Conservation (phyloP, 1,140 invertebrate species). For the Meloidogyne exigua region DNA sequence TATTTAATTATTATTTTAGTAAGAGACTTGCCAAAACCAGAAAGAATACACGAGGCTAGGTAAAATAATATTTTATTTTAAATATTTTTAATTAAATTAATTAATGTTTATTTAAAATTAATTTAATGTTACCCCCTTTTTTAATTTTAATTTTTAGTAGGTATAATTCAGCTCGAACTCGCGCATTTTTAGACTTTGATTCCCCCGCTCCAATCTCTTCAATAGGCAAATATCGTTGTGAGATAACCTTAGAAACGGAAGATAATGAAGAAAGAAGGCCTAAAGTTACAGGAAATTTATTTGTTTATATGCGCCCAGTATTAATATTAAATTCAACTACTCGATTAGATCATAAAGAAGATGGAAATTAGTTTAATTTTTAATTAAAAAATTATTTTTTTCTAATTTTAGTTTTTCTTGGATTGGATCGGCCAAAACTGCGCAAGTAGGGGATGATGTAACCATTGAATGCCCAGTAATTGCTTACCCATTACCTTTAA, state of each 20-base stretch:
- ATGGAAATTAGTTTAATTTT: not conserved
- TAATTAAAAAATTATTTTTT: not conserved
- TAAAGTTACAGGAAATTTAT: conserved; percentile 25
- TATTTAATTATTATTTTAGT: not conserved
- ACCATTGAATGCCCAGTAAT: conserved; percentile 17
- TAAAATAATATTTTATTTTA: not conserved
- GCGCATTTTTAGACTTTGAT: conserved; percentile 27
- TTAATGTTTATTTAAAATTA: too few relatives aligned
- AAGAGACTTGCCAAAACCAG: not conserved
- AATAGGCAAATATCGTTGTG: conserved; percentile 30
- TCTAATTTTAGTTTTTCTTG: conserved; percentile 5
- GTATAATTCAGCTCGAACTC: conserved; percentile 6
- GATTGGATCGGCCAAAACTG: conserved; percentile 7
- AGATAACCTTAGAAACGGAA: conserved; percentile 15
- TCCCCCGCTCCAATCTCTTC: conserved; percentile 13
- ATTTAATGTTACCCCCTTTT: too few relatives aligned
- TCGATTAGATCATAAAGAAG: conserved; percentile 16
- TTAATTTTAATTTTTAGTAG: not conserved
- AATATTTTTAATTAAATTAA: too few relatives aligned
- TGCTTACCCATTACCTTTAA: conserved; percentile 19
- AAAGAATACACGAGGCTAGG: conserved; percentile 12
- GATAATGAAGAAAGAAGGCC: not conserved
- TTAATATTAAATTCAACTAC: conserved; percentile 8
- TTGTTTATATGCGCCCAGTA: conserved; percentile 31
- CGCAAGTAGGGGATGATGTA: conserved; percentile 1